Base-by-base conservation (phyloP, 2,888 invertebrate species). In the Acronicta leporina region DNA sequence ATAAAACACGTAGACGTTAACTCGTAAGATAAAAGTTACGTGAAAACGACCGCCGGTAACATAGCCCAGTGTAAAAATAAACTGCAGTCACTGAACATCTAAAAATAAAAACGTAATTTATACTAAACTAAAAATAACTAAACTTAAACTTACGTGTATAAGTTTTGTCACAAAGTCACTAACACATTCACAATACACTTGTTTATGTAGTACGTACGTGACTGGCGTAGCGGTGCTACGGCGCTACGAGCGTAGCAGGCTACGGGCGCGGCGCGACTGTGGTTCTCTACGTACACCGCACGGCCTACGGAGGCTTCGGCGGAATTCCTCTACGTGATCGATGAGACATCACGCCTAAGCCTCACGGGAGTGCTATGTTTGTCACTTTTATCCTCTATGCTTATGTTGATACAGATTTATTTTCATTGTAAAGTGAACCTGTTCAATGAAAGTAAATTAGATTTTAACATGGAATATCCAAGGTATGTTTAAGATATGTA, bases 191-290 rank as follows among this genome's bases (percentile, higher is more conserved):
- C 67, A 68, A 33, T 38, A 67, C 68, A 74, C 68, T 68, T 67
- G 66, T 64, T 70, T 66, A 61, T 67, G 57, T 59, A 75, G 71
- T 45, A 54, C 74, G 73, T 61, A 74, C 57, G 57, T 51, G 45
- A 47, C 57, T 51, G 47, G 45, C 77, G 81, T 82, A 81, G 80
- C 73, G 56, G 64, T 64, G 77, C 74, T 83, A 82, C 78, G 80
- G 67, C 46, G 84, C 85, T 87, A 91, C 91, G 87, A 77, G 86
- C 85, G 92, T 87, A 88, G 87, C 84, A 73, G 71, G 78, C 92
- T 90, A 88, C 88, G 87, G 78, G 58, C 82, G 76, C 77, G 80
- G 77, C 83, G 75, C 86, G 87, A 92, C 92, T 92, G 89, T 72
- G 65, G 48, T 61, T 35, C 46, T 59, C 44, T 69, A 68, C 66